These are phyloP conservation scores for Sarcophaga bullata DNA, from an alignment of 1,140 invertebrate genomes.

Conservation along the genomic window DNA sequence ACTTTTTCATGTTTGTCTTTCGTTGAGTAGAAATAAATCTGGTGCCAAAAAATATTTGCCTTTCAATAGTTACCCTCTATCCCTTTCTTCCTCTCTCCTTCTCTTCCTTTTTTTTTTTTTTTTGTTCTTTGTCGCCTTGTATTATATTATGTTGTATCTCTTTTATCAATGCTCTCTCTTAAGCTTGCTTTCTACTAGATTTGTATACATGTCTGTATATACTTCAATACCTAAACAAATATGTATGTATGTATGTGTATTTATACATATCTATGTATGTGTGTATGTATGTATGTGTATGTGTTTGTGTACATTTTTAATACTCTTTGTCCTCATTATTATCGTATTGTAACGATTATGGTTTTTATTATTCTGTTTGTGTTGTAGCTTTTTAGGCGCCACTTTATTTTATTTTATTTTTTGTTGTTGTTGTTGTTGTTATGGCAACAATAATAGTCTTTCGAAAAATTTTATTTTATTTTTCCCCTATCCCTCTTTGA, in stretches of 20 bases:
- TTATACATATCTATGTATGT: no score
- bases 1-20: no score
- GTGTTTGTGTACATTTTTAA: conserved; percentile 4
- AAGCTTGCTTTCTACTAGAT: no score
- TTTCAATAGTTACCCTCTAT: background rate
- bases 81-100: no score
- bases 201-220: no score
- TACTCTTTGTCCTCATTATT: conserved; percentile 24
- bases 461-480: background rate
- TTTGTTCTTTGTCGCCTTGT: background rate
- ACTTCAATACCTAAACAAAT: no score
- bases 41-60: background rate
- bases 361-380: conserved; percentile 26
- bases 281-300: background rate
- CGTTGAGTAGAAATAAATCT: background rate
- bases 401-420: background rate
- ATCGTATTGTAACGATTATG: conserved; percentile 26
- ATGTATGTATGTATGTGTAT: no score
- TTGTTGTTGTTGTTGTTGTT: background rate
- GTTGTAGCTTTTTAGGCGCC: conserved; percentile 16
- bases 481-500: background rate
- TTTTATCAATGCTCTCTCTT: no score
- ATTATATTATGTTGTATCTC: no score
- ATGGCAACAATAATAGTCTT: background rate
- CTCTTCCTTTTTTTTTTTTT: no score